phyloP scores from a whole-genome alignment of 1,140 invertebrate species.

The Macrotrachela quadricornifera region DNA sequence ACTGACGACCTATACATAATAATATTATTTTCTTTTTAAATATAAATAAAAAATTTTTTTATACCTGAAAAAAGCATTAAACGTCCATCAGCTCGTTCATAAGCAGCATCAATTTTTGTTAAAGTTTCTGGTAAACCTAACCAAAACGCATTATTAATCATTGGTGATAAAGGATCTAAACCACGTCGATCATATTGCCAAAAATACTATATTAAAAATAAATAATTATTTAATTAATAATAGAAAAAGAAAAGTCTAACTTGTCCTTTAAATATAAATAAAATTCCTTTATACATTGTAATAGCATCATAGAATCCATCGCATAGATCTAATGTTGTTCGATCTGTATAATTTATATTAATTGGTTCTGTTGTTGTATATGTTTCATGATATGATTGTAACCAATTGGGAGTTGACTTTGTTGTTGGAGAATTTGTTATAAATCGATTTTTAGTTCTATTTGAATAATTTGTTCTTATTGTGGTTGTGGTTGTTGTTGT shows the following conservation, averaged over 20 bases:
- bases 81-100: conserved; percentile 56
- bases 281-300: conserved; percentile 56
- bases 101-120: conserved; percentile 68
- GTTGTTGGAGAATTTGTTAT: neutral
- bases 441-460: no score
- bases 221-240: neutral
- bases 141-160: conserved; percentile 30
- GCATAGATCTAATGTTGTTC: conserved; percentile 32
- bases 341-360: no score
- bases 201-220: conserved; percentile 26
- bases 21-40: neutral
- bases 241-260: conserved; percentile 37
- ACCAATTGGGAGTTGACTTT: neutral
- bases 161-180: conserved; percentile 18
- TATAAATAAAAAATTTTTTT: neutral
- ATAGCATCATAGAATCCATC: conserved; percentile 62
- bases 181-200: conserved; percentile 24
- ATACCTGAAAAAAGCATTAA: conserved; percentile 75
- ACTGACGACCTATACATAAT: conserved; percentile 37
- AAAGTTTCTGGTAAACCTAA: conserved; percentile 41
- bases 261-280: conserved; percentile 71
- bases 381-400: neutral
- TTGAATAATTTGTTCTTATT: neutral
- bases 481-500: neutral
- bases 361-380: neutral